Percentiles rank a stretch among this genome's conserved stretches.
Conservation (phyloP, 2,888 invertebrate species). For the Orthosia incerta region DNA sequence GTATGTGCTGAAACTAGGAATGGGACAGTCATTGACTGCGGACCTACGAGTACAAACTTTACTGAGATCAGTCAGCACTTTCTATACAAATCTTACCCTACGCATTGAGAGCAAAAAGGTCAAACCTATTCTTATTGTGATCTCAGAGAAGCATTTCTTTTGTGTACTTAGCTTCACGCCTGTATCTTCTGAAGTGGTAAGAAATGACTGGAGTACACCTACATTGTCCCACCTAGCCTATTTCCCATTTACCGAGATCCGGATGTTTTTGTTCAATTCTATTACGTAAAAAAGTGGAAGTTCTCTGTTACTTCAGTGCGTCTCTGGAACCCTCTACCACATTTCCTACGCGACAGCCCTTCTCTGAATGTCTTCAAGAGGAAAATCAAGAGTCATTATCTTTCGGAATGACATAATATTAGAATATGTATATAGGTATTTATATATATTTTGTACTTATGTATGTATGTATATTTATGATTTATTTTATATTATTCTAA, state of each 20-base stretch:
- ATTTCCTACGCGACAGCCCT: too few species aligned
- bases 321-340: too few species aligned
- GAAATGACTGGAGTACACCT: neutral
- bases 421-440: too few species aligned
- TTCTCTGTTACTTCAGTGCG: too few species aligned
- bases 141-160: slow-evolving; percentile 3
- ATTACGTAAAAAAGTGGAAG: too few species aligned
- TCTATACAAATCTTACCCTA: slow-evolving; percentile 9
- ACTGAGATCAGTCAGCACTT: neutral
- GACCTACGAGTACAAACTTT: neutral
- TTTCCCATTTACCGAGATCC: neutral
- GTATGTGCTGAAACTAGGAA: neutral
- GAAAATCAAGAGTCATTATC: too few species aligned
- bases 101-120: slow-evolving; percentile 3
- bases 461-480: too few species aligned
- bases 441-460: too few species aligned
- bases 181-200: neutral
- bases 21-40: neutral
- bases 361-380: too few species aligned
- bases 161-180: neutral
- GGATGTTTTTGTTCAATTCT: neutral
- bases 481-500: too few species aligned
- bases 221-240: neutral
- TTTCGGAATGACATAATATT: too few species aligned
- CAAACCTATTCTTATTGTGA: slow-evolving; percentile 5